A percentile compares a stretch with the other conserved stretches of the same genome.
Conservation (phyloP, 1,140 invertebrate species). For the Drosophila leontia region DNA sequence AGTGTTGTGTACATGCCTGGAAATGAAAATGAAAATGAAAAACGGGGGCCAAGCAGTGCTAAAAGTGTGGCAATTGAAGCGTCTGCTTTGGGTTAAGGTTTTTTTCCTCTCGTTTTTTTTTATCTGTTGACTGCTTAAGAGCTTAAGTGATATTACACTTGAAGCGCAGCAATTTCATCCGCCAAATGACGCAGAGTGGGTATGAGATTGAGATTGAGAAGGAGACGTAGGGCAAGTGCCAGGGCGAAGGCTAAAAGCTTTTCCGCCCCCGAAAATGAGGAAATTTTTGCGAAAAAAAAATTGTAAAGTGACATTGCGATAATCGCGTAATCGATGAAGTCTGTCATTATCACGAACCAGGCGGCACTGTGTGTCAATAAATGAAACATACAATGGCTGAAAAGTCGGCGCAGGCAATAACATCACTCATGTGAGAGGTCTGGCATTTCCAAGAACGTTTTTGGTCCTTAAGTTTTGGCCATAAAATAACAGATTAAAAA, state of each 20-base stretch:
- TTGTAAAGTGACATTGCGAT: conserved; percentile 80
- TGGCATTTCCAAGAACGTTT: not conserved
- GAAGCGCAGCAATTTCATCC: conserved; percentile 76
- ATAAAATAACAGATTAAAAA: conserved; percentile 11
- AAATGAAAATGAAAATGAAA: conserved; percentile 1
- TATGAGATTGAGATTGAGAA: conserved; percentile 15
- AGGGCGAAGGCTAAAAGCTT: conserved; percentile 71
- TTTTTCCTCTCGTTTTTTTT: not conserved
- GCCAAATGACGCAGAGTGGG: conserved; percentile 57
- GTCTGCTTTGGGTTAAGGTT: conserved; percentile 29
- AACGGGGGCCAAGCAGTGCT: conserved; percentile 20
- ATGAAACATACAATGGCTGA: conserved; percentile 59
- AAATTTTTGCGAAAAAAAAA: conserved; percentile 59
- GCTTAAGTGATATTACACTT: conserved; percentile 83
- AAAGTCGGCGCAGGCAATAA: conserved; percentile 52
- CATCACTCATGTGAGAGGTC: conserved; percentile 29
- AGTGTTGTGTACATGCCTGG: conserved; percentile 25
- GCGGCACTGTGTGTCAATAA: conserved; percentile 62
- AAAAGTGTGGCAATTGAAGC: conserved; percentile 63
- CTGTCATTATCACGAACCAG: conserved; percentile 78
- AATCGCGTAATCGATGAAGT: conserved; percentile 83
- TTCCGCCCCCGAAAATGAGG: conserved; percentile 65
- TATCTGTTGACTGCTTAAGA: conserved; percentile 70
- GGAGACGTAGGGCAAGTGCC: not conserved
- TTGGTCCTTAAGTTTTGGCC: not conserved